Percentiles rank a stretch among this genome's conserved stretches.
Evolutionary conservation across 2,797 vertebrate species (phyloP).

Genomic region (Chelon labrosus): DNA sequence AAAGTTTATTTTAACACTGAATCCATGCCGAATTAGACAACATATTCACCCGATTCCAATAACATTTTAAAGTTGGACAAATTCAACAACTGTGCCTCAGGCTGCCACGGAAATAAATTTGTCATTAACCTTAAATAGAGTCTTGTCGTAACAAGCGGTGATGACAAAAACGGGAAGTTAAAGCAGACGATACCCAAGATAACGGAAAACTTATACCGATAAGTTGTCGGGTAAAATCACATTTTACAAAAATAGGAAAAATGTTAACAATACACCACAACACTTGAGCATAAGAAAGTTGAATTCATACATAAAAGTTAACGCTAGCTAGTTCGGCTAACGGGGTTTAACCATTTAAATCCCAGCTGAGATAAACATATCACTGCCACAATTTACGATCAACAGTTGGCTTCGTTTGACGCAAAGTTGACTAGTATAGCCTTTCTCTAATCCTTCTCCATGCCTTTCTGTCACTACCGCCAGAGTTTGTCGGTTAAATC

Average conservation of each 20-base stretch:
- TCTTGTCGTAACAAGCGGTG: not conserved
- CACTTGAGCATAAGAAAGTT: not conserved
- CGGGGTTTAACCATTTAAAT: conserved; percentile 73
- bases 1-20: fast-evolving
- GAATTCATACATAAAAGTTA: conserved; percentile 14
- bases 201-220: conserved; percentile 5
- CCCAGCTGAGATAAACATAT: conserved; percentile 47
- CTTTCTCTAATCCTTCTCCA: not conserved
- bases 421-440: not conserved
- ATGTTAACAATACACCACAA: not conserved
- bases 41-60: fast-evolving
- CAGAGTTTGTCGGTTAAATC: not conserved
- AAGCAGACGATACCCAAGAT: not conserved
- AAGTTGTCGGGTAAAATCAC: not conserved
- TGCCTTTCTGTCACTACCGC: not conserved
- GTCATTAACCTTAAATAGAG: fast-evolving
- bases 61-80: fast-evolving
- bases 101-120: fast-evolving
- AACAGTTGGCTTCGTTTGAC: conserved; percentile 25
- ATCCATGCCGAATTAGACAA: conserved; percentile 9
- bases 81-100: fast-evolving
- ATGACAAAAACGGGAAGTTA: conserved; percentile 38
- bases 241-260: too few relatives aligned
- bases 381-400: conserved; percentile 30
- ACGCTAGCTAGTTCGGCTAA: conserved; percentile 57